Base-by-base conservation (phyloP, 2,888 invertebrate species). In the Caenorhabditis plicata region DNA sequence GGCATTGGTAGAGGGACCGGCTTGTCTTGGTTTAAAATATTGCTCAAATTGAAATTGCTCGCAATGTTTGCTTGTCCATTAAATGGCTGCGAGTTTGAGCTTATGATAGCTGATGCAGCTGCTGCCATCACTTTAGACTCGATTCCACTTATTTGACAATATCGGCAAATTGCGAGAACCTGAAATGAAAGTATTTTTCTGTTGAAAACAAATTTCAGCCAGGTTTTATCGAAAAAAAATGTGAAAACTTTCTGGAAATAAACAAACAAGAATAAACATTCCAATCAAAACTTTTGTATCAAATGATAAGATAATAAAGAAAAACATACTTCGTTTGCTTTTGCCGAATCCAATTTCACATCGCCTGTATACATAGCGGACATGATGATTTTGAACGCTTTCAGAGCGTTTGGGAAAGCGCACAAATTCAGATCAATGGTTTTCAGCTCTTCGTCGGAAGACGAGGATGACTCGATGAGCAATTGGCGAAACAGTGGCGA, bases 401-500 rank as follows among this genome's bases (percentile, higher is more conserved):
- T 33, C 4, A 68, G 23, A n/a, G 46, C 63, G 23, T 70, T 67
- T 3, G 63, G 46, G 15, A 68, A 49, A 11, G 23, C 11, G 2
- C 52, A 45, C 13, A 70, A 47, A 44, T 70, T 65, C 15, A 70
- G 11, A 11, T 46, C 50, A 38, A 64, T 52, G 5, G 58, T 26
- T 8, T 41, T 40, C 22, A 48, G 26, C n/a, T 22, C 47, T 13
- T 52, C 47, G 7, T 20, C 17, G 15, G 53, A 25, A 13, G 46
- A 31, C 19, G 47, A 49, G 35, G 53, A 38, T 42, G 64, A 46
- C 35, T 65, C 57, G 31, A 50, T 33, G 22, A 72, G 51, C 15
- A 67, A 44, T n/a, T 55, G 44, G 22, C 60, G 60, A 44, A 74
- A 60, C 27, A 62, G 33, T 17, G 66, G 60, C 5, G 72, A 71